phyloP scores from a whole-genome alignment of 2,113 vertebrate genomes.

The Bos javanicus region DNA sequence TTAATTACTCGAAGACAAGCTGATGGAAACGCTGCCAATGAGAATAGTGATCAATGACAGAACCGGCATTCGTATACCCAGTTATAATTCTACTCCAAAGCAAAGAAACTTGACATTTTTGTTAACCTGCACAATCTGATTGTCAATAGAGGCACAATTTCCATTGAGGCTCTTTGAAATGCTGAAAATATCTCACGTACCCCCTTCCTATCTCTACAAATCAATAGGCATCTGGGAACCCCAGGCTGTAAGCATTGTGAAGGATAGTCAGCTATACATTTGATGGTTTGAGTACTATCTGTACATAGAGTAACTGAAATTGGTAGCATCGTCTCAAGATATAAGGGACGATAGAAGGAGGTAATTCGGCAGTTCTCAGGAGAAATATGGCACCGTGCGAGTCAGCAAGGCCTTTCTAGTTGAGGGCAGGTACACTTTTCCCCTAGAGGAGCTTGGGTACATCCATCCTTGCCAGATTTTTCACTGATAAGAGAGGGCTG shows the following conservation, averaged over 20 bases:
- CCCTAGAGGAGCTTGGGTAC: neutral
- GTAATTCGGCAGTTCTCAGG: neutral
- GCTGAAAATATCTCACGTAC: neutral
- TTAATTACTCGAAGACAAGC: conserved; percentile 43
- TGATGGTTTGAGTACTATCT: neutral
- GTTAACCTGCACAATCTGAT: neutral
- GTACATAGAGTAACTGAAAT: neutral
- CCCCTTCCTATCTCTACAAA: neutral
- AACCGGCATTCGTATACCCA: neutral
- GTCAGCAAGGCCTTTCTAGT: neutral
- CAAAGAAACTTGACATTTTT: conserved; percentile 42
- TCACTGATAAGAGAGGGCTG: neutral
- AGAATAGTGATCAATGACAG: conserved; percentile 1
- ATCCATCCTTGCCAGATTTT: neutral
- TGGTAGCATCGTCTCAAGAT: neutral
- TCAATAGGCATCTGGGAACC: neutral
- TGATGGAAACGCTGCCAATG: neutral
- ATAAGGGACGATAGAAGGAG: neutral
- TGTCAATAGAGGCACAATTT: conserved; percentile 29
- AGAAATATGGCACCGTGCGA: neutral
- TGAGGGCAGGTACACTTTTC: neutral
- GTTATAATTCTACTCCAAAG: conserved; percentile 24
- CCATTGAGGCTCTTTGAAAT: conserved; percentile 19
- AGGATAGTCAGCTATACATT: fast-evolving
- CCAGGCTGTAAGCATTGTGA: neutral